Base-by-base conservation (phyloP, 1,140 invertebrate species). In the Hesperophylax magnus region DNA sequence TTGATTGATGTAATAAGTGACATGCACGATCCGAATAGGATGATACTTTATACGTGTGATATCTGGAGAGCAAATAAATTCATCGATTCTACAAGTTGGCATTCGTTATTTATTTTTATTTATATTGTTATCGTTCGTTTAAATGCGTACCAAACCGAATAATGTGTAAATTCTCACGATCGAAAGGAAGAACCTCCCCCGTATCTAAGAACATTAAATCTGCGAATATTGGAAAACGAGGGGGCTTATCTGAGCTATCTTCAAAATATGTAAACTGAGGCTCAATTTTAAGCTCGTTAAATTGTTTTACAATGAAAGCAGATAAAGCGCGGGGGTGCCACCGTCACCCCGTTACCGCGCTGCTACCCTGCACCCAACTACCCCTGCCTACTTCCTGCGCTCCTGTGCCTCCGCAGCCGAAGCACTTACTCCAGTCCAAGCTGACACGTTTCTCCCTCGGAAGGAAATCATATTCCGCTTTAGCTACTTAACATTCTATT, bases 221-320 rank as follows among this genome's bases (percentile, higher is more conserved):
- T 67, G 24, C 7, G 31, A 67, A 67, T 67, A 67, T 67, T 67
- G 9, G 63, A 67, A 67, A 34, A n/a, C 63, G 63, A 31, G 27
- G 47, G 34, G 27, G 27, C 63, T 67, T 67, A 67, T 67, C 63
- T 20, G 69, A 72, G 69, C 39, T 67, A 72, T 72, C 69, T 53
- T 72, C 69, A 72, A 67, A 78, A 78, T 67, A 34, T 75, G 71
- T 74, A 75, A 80, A 71, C 72, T 74, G 58, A 74, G 80, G 80
- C 82, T 84, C 82, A 84, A 84, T 84, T 84, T 81, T 81, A 84
- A 84, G 82, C 82, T 84, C 82, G 82, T 84, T 84, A 84, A 84
- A 84, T 84, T 84, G 82, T 84, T 84, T 84, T 84, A 84, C 82
- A 84, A 84, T 79, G 79, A 82, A 77, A 81, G 77, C 79, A 81